Conservation (phyloP, 2,888 invertebrate genomes). For the Pachymerium ferrugineum region DNA sequence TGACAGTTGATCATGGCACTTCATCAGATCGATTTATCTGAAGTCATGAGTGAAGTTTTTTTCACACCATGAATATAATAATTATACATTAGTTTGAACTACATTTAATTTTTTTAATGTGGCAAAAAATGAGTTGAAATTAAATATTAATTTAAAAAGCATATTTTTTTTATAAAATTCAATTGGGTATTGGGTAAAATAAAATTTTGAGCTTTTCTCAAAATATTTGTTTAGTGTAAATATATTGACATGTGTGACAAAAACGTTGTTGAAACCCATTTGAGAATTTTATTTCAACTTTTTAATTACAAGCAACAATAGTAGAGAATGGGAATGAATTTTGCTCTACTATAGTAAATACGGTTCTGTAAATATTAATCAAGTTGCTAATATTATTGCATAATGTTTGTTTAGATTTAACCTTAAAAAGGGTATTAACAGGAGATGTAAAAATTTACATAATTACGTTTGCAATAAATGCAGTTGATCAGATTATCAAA, state of each 20-base stretch:
- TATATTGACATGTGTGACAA: neutral
- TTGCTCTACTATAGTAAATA: neutral
- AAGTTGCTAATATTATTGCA: slow-evolving; percentile 24
- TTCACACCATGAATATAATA: neutral
- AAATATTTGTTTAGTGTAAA: neutral
- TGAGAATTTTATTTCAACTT: neutral
- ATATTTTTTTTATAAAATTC: neutral
- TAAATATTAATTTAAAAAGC: neutral
- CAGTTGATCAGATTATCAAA: neutral
- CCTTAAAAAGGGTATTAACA: slow-evolving; percentile 17
- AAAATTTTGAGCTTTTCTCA: slow-evolving; percentile 10
- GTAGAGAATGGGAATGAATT: neutral
- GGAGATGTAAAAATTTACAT: slow-evolving; percentile 25
- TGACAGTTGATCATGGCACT: slow-evolving; percentile 14
- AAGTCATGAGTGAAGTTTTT: neutral
- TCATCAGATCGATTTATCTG: neutral
- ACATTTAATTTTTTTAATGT: neutral
- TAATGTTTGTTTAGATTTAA: neutral
- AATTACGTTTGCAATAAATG: slow-evolving; percentile 24
- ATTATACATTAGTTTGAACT: neutral
- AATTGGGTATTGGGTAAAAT: slow-evolving; percentile 23
- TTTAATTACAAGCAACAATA: neutral
- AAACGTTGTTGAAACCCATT: neutral
- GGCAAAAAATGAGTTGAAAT: neutral
- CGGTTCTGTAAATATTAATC: slow-evolving; percentile 22